phyloP scores from a whole-genome alignment of 1,140 invertebrate genomes.

The Ctenoplectra terminalis region DNA sequence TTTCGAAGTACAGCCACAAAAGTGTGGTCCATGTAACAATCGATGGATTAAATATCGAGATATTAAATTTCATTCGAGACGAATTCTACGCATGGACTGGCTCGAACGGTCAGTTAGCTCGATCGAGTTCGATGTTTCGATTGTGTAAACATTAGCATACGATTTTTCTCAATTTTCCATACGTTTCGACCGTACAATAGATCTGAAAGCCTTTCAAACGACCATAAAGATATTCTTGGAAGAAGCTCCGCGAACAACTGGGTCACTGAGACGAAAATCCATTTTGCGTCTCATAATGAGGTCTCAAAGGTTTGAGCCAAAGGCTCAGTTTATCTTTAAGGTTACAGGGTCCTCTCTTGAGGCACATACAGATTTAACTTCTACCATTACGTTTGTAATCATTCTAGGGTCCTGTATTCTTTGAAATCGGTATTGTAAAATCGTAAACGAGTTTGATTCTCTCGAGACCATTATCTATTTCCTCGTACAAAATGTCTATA shows the following conservation, averaged over 20 bases:
- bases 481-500: background rate
- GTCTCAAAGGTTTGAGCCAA: conserved; percentile 19
- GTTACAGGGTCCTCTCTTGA: background rate
- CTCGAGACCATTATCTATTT: background rate
- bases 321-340: conserved; percentile 15
- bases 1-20: conserved; percentile 22
- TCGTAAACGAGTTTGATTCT: background rate
- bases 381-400: background rate
- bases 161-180: background rate
- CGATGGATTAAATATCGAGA: conserved; percentile 31
- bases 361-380: background rate
- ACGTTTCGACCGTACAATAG: background rate
- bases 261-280: background rate
- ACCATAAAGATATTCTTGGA: conserved; percentile 5
- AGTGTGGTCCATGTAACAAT: background rate
- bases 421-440: background rate
- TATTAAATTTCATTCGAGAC: conserved; percentile 11
- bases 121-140: background rate
- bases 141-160: background rate
- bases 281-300: conserved; percentile 1
- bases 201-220: background rate
- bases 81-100: background rate
- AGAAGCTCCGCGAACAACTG: background rate
- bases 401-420: background rate
- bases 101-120: background rate